Conservation (phyloP, 2,888 invertebrate species). For the Drosophila phalerata region DNA sequence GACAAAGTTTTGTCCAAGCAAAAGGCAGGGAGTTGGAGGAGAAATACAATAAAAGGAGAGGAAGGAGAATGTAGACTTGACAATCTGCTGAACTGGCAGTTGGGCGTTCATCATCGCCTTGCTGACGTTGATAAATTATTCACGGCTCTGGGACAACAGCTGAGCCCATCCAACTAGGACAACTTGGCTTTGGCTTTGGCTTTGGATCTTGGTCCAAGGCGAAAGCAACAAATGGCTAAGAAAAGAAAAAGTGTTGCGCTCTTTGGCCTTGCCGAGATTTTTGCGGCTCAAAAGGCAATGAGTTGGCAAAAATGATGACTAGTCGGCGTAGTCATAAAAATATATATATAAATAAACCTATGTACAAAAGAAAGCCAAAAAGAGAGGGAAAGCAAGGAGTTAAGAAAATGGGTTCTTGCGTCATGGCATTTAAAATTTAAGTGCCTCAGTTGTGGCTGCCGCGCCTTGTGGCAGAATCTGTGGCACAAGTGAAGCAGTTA, state of each 20-base stretch:
- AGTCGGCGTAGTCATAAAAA: conserved; percentile 66
- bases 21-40: neutral
- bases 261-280: conserved; percentile 61
- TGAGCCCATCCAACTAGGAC: conserved; percentile 42
- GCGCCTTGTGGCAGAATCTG: conserved; percentile 22
- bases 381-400: conserved; percentile 36
- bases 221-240: conserved; percentile 64
- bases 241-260: conserved; percentile 53
- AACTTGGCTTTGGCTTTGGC: conserved; percentile 11
- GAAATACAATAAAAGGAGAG: neutral
- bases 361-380: neutral
- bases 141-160: conserved; percentile 59
- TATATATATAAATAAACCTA: conserved; percentile 23
- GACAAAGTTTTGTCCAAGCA: conserved; percentile 9
- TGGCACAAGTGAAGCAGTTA: conserved; percentile 37
- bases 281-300: conserved; percentile 61
- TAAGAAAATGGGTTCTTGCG: conserved; percentile 48
- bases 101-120: conserved; percentile 68
- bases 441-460: conserved; percentile 48
- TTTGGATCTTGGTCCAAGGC: neutral
- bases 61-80: conserved; percentile 17
- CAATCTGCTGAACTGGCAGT: conserved; percentile 71
- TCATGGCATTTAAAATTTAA: conserved; percentile 72
- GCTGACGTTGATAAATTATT: conserved; percentile 80
- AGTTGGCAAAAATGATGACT: conserved; percentile 78